A percentile compares a stretch with the other conserved stretches of the same genome.
Conservation (phyloP, 2,113 vertebrate species). For the Lepus europaeus region DNA sequence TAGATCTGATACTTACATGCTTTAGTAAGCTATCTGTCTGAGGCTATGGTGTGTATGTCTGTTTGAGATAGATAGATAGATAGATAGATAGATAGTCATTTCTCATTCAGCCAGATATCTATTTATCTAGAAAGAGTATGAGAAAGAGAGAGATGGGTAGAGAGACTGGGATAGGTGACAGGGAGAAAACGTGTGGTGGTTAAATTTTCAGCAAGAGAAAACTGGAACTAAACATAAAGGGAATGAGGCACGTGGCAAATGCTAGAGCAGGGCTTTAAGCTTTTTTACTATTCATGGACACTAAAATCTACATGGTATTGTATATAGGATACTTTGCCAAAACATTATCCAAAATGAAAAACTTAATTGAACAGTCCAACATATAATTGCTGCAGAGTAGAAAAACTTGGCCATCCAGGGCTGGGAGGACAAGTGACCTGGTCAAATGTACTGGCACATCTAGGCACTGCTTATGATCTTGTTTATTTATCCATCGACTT, state of each 20-base stretch:
- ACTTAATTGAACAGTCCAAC: slow-evolving; percentile 62
- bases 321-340: background rate
- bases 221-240: background rate
- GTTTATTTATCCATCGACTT: background rate
- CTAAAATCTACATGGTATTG: background rate
- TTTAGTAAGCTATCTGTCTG: background rate
- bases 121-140: background rate
- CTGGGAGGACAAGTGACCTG: slow-evolving; percentile 2
- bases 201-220: background rate
- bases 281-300: slow-evolving; percentile 33
- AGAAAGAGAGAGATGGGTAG: background rate
- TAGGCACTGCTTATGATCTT: background rate
- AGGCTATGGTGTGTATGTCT: background rate
- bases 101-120: background rate
- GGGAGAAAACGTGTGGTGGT: background rate
- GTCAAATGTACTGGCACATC: background rate
- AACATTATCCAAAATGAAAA: slow-evolving; percentile 78
- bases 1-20: background rate
- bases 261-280: fast-evolving
- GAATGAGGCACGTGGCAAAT: background rate
- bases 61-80: background rate
- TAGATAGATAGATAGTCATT: no score
- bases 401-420: background rate
- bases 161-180: background rate
- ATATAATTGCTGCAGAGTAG: slow-evolving; percentile 52